These are phyloP conservation scores for Calyptommatus sinebrachiatus DNA, from an alignment of 2,113 vertebrate species.

Conservation along the genomic window DNA sequence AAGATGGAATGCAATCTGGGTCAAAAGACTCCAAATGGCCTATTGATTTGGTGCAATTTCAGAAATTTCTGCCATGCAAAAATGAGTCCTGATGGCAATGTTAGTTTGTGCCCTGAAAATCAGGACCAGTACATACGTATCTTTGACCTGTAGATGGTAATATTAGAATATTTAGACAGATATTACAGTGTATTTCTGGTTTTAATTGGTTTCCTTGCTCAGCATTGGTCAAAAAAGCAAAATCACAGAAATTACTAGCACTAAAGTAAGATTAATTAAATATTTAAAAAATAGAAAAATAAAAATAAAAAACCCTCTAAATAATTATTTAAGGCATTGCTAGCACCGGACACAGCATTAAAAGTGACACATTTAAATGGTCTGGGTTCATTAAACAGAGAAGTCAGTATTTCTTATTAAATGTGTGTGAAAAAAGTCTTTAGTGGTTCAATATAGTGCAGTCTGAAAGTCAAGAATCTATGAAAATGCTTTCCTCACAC, in stretches of 20 bases:
- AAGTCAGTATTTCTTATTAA: constrained; percentile 50
- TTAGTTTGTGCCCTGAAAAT: no score
- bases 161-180: no score
- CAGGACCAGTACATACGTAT: no score
- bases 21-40: no score
- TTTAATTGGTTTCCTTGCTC: not conserved
- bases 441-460: constrained; percentile 39
- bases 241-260: not conserved
- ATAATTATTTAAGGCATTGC: constrained; percentile 36
- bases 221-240: not conserved
- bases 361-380: constrained; percentile 20
- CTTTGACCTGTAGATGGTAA: no score
- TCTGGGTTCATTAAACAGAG: constrained; percentile 31
- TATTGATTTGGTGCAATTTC: no score
- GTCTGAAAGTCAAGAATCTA: constrained; percentile 52
- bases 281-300: constrained; percentile 3
- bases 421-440: constrained; percentile 4
- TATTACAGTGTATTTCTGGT: not conserved
- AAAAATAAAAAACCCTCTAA: constrained; percentile 27
- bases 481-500: constrained; percentile 62
- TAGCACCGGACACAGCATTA: not conserved
- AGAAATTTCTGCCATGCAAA: no score
- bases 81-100: no score
- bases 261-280: constrained; percentile 6
- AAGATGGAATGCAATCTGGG: no score